Percentiles rank a stretch among this genome's conserved stretches.
Evolutionary conservation across 2,113 vertebrate species (phyloP).

Genomic region (Cavia porcellus): DNA sequence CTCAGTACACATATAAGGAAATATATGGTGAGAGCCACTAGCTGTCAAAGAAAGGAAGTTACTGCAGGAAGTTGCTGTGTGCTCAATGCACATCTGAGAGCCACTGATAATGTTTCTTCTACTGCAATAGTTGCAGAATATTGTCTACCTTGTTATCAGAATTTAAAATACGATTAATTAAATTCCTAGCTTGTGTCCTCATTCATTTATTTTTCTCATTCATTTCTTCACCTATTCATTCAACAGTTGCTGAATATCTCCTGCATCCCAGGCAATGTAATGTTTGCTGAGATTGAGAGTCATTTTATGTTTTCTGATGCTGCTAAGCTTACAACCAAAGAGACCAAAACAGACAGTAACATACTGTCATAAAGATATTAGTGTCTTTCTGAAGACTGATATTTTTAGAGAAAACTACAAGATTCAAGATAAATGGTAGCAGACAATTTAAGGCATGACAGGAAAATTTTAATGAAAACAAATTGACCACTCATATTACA

Average conservation of each 20-base stretch:
- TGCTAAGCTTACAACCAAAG: neutral
- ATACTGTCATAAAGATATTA: neutral
- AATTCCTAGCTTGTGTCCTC: neutral
- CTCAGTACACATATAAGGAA: neutral
- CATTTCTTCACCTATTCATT: neutral
- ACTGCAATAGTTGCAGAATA: neutral
- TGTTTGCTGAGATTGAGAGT: neutral
- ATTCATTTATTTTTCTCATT: neutral
- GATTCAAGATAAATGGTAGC: neutral
- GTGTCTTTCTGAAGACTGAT: neutral
- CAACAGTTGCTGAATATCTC: neutral
- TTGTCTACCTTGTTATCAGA: neutral
- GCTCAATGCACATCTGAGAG: neutral
- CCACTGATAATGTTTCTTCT: neutral
- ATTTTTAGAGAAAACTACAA: neutral
- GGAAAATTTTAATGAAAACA: constrained; percentile 46
- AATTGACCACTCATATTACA: neutral
- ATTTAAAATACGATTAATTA: neutral
- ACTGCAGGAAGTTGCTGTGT: neutral
- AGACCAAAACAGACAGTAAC: neutral
- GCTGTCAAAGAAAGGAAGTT: neutral
- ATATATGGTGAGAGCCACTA: neutral
- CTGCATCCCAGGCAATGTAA: neutral
- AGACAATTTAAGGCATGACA: neutral
- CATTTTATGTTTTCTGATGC: neutral